phyloP scores from a whole-genome alignment of 2,113 vertebrate genomes.

The Pipra filicauda region DNA sequence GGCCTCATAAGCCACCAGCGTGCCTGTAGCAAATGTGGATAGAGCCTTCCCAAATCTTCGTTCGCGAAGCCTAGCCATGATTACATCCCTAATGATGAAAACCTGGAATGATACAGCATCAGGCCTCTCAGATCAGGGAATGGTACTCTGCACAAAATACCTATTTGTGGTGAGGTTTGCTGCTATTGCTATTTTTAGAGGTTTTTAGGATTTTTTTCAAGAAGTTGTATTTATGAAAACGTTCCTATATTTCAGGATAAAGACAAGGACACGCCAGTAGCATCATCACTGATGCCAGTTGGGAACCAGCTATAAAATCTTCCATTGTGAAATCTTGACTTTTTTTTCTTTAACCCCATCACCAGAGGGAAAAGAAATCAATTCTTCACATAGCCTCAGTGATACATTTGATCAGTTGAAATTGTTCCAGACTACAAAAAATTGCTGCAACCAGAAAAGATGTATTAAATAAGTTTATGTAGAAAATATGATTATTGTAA shows the following conservation, averaged over 20 bases:
- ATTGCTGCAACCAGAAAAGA: too few relatives aligned
- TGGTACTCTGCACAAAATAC: background rate
- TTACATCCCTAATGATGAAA: background rate
- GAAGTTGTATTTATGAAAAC: background rate
- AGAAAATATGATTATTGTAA: too few relatives aligned
- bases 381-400: too few relatives aligned
- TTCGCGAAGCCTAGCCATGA: too few relatives aligned
- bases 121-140: background rate
- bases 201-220: background rate
- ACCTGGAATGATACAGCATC: background rate
- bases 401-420: too few relatives aligned
- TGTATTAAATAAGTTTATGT: too few relatives aligned
- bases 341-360: too few relatives aligned
- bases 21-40: too few relatives aligned
- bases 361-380: too few relatives aligned
- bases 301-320: background rate
- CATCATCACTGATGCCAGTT: background rate
- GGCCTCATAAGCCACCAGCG: too few relatives aligned
- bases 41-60: too few relatives aligned
- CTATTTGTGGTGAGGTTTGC: rapidly evolving
- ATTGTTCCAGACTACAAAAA: too few relatives aligned
- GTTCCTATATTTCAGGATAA: background rate
- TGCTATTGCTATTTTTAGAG: rapidly evolving
- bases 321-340: background rate
- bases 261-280: background rate